Conservation (phyloP, 2,888 invertebrate genomes). For the Meteorus colon region DNA sequence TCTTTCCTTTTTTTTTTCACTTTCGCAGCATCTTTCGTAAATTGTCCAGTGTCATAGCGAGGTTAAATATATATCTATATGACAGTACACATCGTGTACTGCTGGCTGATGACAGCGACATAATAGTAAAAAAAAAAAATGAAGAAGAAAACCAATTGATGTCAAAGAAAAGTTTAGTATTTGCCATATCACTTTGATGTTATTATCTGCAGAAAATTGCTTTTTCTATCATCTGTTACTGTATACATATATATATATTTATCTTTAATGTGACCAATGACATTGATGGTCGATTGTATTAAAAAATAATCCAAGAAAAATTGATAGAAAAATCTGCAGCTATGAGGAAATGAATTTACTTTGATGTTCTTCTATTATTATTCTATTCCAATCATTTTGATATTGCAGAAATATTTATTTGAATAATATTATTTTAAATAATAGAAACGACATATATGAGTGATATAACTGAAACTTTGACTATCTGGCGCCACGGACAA, state of each 20-base stretch:
- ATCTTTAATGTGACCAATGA: background rate
- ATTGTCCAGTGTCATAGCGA: background rate
- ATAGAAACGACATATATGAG: background rate
- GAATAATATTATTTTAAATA: background rate
- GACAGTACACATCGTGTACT: background rate
- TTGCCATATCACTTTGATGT: constrained; percentile 19
- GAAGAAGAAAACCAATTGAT: background rate
- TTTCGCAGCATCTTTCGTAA: background rate
- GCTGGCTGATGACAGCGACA: constrained; percentile 7
- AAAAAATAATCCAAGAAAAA: background rate
- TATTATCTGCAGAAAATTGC: constrained; percentile 18
- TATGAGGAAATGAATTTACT: background rate
- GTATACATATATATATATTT: background rate
- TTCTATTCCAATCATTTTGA: background rate
- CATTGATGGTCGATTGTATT: background rate
- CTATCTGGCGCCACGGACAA: constrained; percentile 53
- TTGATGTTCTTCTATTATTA: background rate
- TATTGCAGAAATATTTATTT: background rate
- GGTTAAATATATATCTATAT: too few species aligned
- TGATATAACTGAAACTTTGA: constrained; percentile 38
- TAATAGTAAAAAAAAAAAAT: background rate
- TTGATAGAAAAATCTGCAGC: background rate
- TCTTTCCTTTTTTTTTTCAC: background rate
- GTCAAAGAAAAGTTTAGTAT: constrained; percentile 14
- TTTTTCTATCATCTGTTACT: background rate